Evolutionary conservation across 2,888 invertebrate genomes (phyloP), one percentile per base, ranked within the genome.

Genomic region (Drosophila mercatorum): DNA sequence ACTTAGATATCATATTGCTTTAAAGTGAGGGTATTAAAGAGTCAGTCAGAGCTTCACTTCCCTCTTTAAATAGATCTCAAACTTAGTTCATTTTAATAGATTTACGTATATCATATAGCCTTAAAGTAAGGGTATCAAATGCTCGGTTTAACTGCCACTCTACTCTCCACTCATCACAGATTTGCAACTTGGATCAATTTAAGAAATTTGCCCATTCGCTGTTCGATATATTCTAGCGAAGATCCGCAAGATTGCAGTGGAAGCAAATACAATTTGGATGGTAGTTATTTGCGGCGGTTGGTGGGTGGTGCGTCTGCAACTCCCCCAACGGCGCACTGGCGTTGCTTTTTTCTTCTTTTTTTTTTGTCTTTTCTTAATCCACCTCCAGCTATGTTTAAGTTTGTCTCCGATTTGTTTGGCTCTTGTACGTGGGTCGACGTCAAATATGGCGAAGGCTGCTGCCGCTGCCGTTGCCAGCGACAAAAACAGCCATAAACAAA

Each of bases 331-430:
- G 44, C 28, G 53, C 34, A 14, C 57, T 60, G 26, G 41, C 58
- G 44, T 55, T 44, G 41, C 40, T 51, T 31, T 49, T 26, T n/a
- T 53, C 22, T 51, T 31, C 2, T 53, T 51, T 31, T 49, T 26
- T n/a, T 53, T 26, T 51, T 31, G 4, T 53, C n/a, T 41, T 46
- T 49, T 31, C 11, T 4, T 31, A 51, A 46, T 31, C 66, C 67
- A 57, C 61, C 64, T 53, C 60, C 72, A 65, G 68, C 74, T 52
- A 71, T 85, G 84, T 87, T 87, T 62, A 70, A 77, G 86, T 82
- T 72, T 85, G 88, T 88, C 77, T 89, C 76, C 90, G 90, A 89
- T 89, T 88, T 89, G 89, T 88, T 78, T 71, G 68, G 71, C 62
- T 70, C 63, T 57, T 53, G 81, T 89, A 87, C 88, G 83, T 83